Base-by-base conservation (phyloP, 2,113 vertebrate species). In the Cnemophilus loriae region DNA sequence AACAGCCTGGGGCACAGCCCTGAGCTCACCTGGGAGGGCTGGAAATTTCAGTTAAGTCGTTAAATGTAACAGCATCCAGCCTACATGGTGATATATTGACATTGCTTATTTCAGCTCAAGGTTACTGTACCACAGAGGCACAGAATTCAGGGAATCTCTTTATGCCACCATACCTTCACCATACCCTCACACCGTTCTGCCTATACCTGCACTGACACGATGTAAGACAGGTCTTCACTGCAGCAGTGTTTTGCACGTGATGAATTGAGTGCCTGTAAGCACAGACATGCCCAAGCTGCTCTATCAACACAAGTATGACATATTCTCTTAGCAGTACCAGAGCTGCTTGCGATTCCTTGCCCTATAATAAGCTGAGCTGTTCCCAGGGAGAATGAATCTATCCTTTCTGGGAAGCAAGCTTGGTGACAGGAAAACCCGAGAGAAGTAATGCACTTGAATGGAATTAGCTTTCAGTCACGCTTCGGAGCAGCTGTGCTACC, bases 321-420 rank as follows among this genome's bases (percentile, higher is more conserved):
- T 93, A 86, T 47, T 92, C 84, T 67, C 47, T 53, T 44, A 77
- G 71, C 76, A 85, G 91, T 20, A 93, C 39, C 78, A 83, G 74
- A 90, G 96, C 92, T 95, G 93, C 95, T 80, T 95, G 90, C 0
- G 56, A 96, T 97, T 96, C 95, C 91, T 96, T 90, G 85, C 93
- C 96, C 95, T 96, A 96, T 94, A 96, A 96, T 95, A 96, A 97
- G 95, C 84, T 81, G 79, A 97, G 88, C 92, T 93, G 95, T 94
- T 96, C 93, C 90, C 75, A 94, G 77, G 90, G 76, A 96, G 68
- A 93, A 96, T 28, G 15, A 94, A 90, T 59, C 92, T 93, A 64
- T 71, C 95, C 92, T 96, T 96, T 95, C 93, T 94, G 93, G 95
- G 95, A 95, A 95, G 90, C 71, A 42, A 80, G 64, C 82, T 70